Conservation (phyloP, 64 coral and sea anemone genomes). For the Cladopsammia gracilis region DNA sequence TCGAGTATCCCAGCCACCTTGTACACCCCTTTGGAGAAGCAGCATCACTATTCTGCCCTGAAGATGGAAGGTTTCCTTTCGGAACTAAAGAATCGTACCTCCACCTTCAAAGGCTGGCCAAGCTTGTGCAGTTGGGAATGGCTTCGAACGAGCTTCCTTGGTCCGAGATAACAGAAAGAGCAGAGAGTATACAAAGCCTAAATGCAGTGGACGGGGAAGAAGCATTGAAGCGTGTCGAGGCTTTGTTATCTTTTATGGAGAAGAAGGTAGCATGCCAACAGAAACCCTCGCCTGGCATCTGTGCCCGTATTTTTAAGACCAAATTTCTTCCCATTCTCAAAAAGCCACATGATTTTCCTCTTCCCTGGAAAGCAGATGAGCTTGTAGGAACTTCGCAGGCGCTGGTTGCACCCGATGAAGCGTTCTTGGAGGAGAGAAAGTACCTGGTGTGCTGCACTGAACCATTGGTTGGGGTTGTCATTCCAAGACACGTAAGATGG, state of each 20-base stretch:
- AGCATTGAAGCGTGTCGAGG: too few species aligned
- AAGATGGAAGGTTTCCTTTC: slow-evolving; percentile 80
- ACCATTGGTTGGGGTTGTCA: too few species aligned
- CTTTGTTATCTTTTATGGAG: slow-evolving; percentile 48
- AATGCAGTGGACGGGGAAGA: too few species aligned
- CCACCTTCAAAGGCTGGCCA: slow-evolving; percentile 9
- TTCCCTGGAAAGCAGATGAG: slow-evolving; percentile 84
- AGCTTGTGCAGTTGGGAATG: slow-evolving; percentile 65
- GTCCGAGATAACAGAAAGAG: too few species aligned
- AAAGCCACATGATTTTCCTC: slow-evolving; percentile 74
- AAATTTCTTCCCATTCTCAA: slow-evolving; percentile 76
- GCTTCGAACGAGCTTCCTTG: slow-evolving; percentile 53
- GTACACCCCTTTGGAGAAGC: slow-evolving; percentile 65
- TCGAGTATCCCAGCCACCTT: slow-evolving; percentile 59
- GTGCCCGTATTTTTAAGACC: slow-evolving; percentile 25
- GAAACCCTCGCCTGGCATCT: not conserved
- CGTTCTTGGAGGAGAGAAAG: slow-evolving; percentile 39
- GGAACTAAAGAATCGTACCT: slow-evolving; percentile 45
- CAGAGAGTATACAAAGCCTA: too few species aligned
- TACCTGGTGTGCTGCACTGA: slow-evolving; percentile 60
- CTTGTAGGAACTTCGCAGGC: not conserved
- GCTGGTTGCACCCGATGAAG: slow-evolving; percentile 50
- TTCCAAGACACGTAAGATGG: too few species aligned
- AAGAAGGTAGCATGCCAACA: slow-evolving; percentile 13
- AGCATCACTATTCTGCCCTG: slow-evolving; percentile 65